Conservation (phyloP, 2,888 invertebrate genomes). For the Beris chalybata region DNA sequence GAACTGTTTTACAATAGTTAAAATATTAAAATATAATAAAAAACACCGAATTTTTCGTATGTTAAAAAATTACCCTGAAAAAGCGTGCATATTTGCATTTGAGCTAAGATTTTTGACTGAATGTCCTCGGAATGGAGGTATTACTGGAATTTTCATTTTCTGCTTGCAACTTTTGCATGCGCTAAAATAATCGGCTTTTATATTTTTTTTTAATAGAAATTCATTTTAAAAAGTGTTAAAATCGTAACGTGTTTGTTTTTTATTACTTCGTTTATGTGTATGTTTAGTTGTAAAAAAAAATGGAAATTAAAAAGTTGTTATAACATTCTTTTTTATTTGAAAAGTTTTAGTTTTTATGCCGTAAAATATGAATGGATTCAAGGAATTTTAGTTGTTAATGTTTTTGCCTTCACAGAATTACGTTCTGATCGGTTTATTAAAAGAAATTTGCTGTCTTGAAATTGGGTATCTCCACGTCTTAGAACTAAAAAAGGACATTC, state of each 20-base stretch:
- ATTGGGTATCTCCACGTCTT: not conserved
- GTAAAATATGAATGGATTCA: constrained; percentile 1
- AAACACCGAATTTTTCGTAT: not conserved
- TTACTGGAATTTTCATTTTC: constrained; percentile 55
- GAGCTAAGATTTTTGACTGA: constrained; percentile 51
- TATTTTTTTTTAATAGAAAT: constrained; percentile 6
- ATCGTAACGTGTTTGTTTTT: constrained; percentile 46
- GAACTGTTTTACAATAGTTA: too few species aligned
- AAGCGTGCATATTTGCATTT: constrained; percentile 52
- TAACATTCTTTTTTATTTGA: too few species aligned
- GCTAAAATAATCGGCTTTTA: constrained; percentile 44
- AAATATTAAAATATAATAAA: not conserved
- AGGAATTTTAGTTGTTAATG: too few species aligned
- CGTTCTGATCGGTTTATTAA: not conserved
- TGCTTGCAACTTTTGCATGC: constrained; percentile 56
- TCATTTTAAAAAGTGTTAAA: too few species aligned
- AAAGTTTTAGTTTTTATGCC: too few species aligned
- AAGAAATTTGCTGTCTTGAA: not conserved
- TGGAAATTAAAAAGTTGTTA: too few species aligned
- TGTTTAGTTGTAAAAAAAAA: constrained; percentile 4
- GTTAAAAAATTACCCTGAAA: constrained; percentile 50
- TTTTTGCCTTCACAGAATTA: not conserved
- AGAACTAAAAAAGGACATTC: too few species aligned
- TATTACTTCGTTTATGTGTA: not conserved
- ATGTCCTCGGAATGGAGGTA: constrained; percentile 55